Conservation (phyloP, 2,888 invertebrate genomes). For the Caenorhabditis virilis region DNA sequence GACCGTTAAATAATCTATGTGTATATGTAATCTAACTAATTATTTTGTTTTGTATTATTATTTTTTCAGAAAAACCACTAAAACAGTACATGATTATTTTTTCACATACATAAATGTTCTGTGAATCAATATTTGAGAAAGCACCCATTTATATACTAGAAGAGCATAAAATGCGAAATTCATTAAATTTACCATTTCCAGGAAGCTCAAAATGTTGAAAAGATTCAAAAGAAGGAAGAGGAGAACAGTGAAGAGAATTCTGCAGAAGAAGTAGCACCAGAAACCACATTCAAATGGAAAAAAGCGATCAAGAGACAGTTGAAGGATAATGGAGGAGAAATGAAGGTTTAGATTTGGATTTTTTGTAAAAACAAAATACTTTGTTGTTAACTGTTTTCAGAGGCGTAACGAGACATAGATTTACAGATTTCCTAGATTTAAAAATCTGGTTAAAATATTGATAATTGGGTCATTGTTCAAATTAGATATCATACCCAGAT, state of each 20-base stretch:
- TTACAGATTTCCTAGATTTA: neutral
- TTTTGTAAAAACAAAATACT: neutral
- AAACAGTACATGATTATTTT: no score
- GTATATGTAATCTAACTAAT: no score
- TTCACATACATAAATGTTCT: no score
- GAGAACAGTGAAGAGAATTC: neutral
- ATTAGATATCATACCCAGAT: neutral
- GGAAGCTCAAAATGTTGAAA: no score
- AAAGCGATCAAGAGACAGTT: conserved; percentile 53
- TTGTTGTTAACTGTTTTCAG: no score
- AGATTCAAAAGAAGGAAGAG: neutral
- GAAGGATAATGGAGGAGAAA: conserved; percentile 52
- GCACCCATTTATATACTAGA: no score
- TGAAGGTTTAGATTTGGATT: conserved; percentile 25
- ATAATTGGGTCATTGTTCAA: neutral
- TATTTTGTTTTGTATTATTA: no score
- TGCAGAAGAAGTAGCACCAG: conserved; percentile 5
- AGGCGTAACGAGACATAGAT: neutral
- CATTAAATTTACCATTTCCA: no score
- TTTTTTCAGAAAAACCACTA: no score
- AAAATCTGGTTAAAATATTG: neutral
- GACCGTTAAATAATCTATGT: no score
- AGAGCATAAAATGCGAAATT: no score
- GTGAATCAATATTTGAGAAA: neutral
- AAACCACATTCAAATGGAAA: conserved; percentile 54